phyloP scores from a whole-genome alignment of 2,888 invertebrate species.

The Prenolepis imparis region DNA sequence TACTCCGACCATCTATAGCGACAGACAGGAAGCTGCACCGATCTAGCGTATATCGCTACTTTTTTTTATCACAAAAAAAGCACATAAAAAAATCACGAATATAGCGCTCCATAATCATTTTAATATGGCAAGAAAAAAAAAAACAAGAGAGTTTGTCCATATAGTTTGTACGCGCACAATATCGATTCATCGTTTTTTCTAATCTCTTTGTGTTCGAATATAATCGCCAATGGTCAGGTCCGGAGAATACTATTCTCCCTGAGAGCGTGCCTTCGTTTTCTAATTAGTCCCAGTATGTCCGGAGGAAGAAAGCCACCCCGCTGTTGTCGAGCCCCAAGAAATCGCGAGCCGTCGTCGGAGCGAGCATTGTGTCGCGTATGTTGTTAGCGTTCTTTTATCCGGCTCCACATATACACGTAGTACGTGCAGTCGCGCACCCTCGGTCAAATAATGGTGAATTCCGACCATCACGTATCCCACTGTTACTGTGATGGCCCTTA shows the following conservation, averaged over 20 bases:
- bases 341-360: constrained; percentile 60
- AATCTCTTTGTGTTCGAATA: constrained; percentile 18
- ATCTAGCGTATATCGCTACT: constrained; percentile 48
- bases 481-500: constrained; percentile 18
- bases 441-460: constrained; percentile 63
- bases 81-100: constrained; percentile 17
- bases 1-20: constrained; percentile 67
- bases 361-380: constrained; percentile 73
- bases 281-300: constrained; percentile 67
- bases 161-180: constrained; percentile 19
- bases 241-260: constrained; percentile 42
- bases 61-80: not conserved
- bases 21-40: constrained; percentile 64
- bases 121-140: constrained; percentile 20
- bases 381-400: constrained; percentile 72
- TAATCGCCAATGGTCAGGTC: not conserved
- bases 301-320: constrained; percentile 64
- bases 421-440: constrained; percentile 65
- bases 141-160: constrained; percentile 31
- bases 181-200: constrained; percentile 30
- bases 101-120: not conserved
- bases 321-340: constrained; percentile 72
- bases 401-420: constrained; percentile 58
- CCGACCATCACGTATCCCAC: constrained; percentile 63
- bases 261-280: constrained; percentile 56